phyloP scores from a whole-genome alignment of 2,797 vertebrate genomes.

The Poecile montanus region DNA sequence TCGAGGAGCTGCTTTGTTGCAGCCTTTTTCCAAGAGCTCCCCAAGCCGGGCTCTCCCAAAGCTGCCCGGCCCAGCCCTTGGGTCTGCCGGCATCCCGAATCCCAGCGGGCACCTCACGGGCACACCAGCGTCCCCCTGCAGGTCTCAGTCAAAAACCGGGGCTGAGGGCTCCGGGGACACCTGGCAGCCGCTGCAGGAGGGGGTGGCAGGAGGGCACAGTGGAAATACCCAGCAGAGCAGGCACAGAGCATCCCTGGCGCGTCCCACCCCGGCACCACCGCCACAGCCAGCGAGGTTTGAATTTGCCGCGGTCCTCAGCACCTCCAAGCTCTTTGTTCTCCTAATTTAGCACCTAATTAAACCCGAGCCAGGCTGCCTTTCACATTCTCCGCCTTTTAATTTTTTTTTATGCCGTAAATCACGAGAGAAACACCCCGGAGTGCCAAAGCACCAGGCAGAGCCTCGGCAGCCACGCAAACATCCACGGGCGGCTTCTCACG shows the following conservation, averaged over 20 bases:
- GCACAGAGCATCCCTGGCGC: background rate
- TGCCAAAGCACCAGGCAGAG: rapidly evolving
- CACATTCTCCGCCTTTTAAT: background rate
- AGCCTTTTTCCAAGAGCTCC: background rate
- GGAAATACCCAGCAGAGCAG: rapidly evolving
- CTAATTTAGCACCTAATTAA: background rate
- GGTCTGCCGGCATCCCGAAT: rapidly evolving
- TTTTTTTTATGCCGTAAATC: background rate
- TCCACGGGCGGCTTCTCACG: background rate
- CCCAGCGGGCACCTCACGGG: rapidly evolving
- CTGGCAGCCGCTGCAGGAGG: background rate
- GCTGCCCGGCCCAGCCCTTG: rapidly evolving
- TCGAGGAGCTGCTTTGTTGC: background rate
- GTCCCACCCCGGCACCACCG: rapidly evolving
- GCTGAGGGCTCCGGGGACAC: rapidly evolving
- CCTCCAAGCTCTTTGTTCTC: background rate
- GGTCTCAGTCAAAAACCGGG: background rate
- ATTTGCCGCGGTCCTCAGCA: background rate
- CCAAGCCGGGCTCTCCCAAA: background rate
- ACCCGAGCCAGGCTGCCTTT: background rate
- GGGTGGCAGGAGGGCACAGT: rapidly evolving
- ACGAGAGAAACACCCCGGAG: background rate
- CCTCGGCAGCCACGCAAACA: background rate
- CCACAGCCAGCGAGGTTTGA: background rate
- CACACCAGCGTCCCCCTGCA: background rate